Percentiles rank a stretch among this genome's conserved stretches.
Conservation (phyloP, 2,888 invertebrate species). For the Sphaerophoria rueppellii region DNA sequence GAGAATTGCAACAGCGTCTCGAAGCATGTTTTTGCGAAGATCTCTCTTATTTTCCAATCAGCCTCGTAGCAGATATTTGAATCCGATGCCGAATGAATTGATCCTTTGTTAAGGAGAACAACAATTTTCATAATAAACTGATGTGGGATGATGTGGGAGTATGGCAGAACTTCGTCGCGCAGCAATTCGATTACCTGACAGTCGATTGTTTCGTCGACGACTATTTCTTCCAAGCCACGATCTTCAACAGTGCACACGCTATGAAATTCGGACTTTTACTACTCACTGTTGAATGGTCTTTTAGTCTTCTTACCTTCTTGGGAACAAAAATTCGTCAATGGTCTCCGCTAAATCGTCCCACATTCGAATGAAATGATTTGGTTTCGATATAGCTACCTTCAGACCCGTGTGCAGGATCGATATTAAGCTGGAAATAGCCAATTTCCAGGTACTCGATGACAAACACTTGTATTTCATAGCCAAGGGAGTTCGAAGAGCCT, state of each 20-base stretch:
- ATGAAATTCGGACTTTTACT: slow-evolving; percentile 61
- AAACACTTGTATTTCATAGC: slow-evolving; percentile 91
- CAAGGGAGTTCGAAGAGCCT: slow-evolving; percentile 88
- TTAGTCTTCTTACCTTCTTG: slow-evolving; percentile 85
- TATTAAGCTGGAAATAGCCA: slow-evolving; percentile 89
- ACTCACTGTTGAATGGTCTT: not conserved
- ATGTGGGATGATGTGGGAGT: slow-evolving; percentile 89
- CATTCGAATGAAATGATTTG: slow-evolving; percentile 88
- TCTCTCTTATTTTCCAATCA: slow-evolving; percentile 92
- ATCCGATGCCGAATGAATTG: slow-evolving; percentile 89
- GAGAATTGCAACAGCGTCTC: slow-evolving; percentile 98
- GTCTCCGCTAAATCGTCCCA: slow-evolving; percentile 94
- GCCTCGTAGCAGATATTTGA: slow-evolving; percentile 87
- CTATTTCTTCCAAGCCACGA: slow-evolving; percentile 85
- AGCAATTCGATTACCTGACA: slow-evolving; percentile 91
- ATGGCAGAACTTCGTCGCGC: slow-evolving; percentile 91
- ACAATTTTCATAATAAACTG: slow-evolving; percentile 93
- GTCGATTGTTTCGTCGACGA: slow-evolving; percentile 90
- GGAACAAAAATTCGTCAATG: slow-evolving; percentile 95
- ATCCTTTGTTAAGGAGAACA: slow-evolving; percentile 91
- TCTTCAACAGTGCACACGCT: slow-evolving; percentile 84
- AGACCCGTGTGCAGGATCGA: slow-evolving; percentile 92
- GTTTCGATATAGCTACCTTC: slow-evolving; percentile 91
- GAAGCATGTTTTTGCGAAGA: slow-evolving; percentile 98
- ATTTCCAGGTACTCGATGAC: slow-evolving; percentile 91